Evolutionary conservation across 23 tunicate genomes (phyloP), one percentile per base, ranked within the genome.

Genomic region (Ciona savignyi): DNA sequence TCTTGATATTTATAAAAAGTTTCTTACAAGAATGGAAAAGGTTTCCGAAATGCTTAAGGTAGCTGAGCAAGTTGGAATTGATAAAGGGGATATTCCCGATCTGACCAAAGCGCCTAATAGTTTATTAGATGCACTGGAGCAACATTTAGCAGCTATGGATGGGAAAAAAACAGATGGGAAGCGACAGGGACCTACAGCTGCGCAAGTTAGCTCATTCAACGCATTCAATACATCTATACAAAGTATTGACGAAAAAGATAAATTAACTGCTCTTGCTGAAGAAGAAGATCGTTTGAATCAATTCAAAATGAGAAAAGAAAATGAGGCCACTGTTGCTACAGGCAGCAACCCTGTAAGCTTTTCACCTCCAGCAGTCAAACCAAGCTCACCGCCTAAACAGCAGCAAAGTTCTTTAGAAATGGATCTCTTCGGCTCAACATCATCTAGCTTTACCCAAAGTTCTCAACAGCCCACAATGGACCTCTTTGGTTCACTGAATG

Each of bases 21-120:
- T 83, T 63, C 63, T 95, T 77, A 88, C 86, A 11, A 75, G 99
- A 83, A 95, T 85, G 90, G 72, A 71, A 6, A 89, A 79, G 76
- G 92, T 95, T 73, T 84, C 95, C 1, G 90, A 88, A 15, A 68
- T 95, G 60, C 76, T 95, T 4, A 95, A 88, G 79, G 99, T 95
- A 0, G 99, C 99, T 6, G 99, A 95, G 34, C 95, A 95, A 34
- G 96, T 95, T 32, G 99, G 99, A 29, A 83, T 95, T 65, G 99
- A 95, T 51, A 88, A 95, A 79, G 99, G 99, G 19, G 99, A 95
- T 34, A 95, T 88, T 72, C 99, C 99, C 2, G 99, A 95, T 88
- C 85, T 95, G 30, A 95, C 96, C 23, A 86, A 68, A 68, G 99
- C 99, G 51, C 99, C 99, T 11, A 83, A 63, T 65, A 95, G 99